phyloP scores from a whole-genome alignment of 2,888 invertebrate species.

The Odontothrips loti region DNA sequence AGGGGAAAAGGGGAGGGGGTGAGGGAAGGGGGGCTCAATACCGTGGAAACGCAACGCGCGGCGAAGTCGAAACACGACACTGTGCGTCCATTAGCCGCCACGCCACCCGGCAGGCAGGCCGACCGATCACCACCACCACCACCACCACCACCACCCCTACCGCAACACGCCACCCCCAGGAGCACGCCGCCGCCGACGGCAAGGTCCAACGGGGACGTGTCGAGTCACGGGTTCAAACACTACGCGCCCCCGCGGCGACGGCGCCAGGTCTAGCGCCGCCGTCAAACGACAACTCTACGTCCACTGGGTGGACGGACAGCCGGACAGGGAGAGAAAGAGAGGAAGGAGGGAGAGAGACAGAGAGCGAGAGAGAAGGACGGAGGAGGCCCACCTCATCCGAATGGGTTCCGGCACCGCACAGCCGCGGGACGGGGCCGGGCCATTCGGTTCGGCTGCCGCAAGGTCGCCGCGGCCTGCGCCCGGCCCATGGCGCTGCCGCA shows the following conservation, averaged over 20 bases:
- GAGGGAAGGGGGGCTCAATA: background rate
- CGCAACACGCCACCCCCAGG: background rate
- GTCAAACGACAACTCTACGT: too few species aligned
- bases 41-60: background rate
- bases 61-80: background rate
- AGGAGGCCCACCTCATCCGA: background rate
- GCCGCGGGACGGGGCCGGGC: background rate
- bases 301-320: background rate
- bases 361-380: background rate
- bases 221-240: too few species aligned
- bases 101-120: constrained; percentile 24
- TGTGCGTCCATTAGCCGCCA: background rate
- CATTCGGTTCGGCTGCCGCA: too few species aligned
- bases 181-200: background rate
- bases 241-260: too few species aligned
- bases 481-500: too few species aligned
- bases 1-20: background rate
- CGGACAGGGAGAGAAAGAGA: background rate
- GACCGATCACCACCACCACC: too few species aligned
- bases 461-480: too few species aligned
- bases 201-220: background rate
- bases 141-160: constrained; percentile 32
- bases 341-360: background rate
- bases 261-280: too few species aligned
- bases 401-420: background rate